Percentiles rank a stretch among this genome's conserved stretches.
phyloP scores from a whole-genome alignment of 2,888 invertebrate species.

The Piscicola geometra region DNA sequence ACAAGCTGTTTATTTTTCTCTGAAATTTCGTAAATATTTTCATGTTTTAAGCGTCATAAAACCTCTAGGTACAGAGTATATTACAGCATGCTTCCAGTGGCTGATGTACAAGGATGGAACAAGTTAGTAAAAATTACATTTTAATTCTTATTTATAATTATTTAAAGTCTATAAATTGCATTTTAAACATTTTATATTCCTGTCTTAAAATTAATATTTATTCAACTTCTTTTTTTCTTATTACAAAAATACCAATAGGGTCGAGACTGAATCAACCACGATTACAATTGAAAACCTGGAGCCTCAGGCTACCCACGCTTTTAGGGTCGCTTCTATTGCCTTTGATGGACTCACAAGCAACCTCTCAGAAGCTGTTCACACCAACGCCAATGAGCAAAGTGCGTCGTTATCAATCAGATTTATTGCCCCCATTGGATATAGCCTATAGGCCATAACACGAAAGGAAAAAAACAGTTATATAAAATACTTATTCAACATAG shows the following conservation, averaged over 20 bases:
- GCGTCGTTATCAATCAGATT: too few relatives aligned
- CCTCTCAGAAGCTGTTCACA: conserved; percentile 46
- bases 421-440: too few relatives aligned
- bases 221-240: conserved; percentile 45
- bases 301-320: conserved; percentile 48
- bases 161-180: too few relatives aligned
- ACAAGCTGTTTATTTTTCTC: not conserved
- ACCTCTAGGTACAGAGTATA: conserved; percentile 50
- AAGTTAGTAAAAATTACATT: too few relatives aligned
- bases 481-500: conserved; percentile 24
- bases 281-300: conserved; percentile 49
- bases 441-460: too few relatives aligned
- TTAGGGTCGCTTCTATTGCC: conserved; percentile 51
- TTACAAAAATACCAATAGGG: conserved; percentile 41
- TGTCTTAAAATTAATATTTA: not conserved
- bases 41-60: not conserved
- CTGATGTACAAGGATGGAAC: conserved; percentile 51
- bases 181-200: not conserved
- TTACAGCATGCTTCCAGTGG: conserved; percentile 50
- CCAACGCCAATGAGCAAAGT: conserved; percentile 31
- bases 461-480: conserved; percentile 10
- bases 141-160: too few relatives aligned
- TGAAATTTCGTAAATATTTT: not conserved
- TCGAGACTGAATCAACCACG: conserved; percentile 49
- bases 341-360: conserved; percentile 51